phyloP scores from a whole-genome alignment of 2,888 invertebrate species.

The Pteria penguin region DNA sequence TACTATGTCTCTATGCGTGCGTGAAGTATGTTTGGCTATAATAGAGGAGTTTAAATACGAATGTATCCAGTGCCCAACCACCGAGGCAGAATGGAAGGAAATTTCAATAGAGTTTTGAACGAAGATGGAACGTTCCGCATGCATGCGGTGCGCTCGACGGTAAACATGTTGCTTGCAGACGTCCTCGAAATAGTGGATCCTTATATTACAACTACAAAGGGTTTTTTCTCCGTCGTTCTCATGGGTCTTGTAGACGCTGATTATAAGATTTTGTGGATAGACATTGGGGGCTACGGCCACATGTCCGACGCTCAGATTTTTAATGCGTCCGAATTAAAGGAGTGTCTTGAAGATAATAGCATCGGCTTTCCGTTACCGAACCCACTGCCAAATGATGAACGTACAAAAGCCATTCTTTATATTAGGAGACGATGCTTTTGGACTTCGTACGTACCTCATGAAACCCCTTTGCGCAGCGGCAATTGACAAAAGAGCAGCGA shows the following conservation, averaged over 20 bases:
- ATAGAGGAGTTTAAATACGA: conserved; percentile 50
- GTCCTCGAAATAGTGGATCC: conserved; percentile 32
- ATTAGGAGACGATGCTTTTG: conserved; percentile 62
- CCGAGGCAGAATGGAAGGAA: neutral
- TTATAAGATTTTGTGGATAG: conserved; percentile 57
- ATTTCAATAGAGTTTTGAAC: neutral
- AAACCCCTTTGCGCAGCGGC: conserved; percentile 49
- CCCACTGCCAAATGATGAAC: too few species aligned
- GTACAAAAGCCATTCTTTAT: too few species aligned
- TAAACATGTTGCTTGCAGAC: conserved; percentile 49
- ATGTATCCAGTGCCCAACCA: conserved; percentile 40
- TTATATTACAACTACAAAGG: conserved; percentile 55
- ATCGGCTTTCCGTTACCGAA: conserved; percentile 30
- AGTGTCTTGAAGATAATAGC: conserved; percentile 19
- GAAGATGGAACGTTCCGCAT: conserved; percentile 41
- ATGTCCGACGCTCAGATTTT: conserved; percentile 46
- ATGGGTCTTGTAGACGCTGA: conserved; percentile 56
- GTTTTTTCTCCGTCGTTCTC: conserved; percentile 47
- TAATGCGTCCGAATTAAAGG: conserved; percentile 42
- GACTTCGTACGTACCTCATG: conserved; percentile 53
- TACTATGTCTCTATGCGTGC: conserved; percentile 46
- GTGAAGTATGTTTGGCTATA: conserved; percentile 56
- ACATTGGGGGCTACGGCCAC: conserved; percentile 39
- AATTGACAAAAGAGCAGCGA: conserved; percentile 45
- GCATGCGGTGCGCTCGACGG: conserved; percentile 55